A percentile compares a stretch with the other conserved stretches of the same genome.
Conservation (phyloP, 2,888 invertebrate genomes). For the Philereme transversata region DNA sequence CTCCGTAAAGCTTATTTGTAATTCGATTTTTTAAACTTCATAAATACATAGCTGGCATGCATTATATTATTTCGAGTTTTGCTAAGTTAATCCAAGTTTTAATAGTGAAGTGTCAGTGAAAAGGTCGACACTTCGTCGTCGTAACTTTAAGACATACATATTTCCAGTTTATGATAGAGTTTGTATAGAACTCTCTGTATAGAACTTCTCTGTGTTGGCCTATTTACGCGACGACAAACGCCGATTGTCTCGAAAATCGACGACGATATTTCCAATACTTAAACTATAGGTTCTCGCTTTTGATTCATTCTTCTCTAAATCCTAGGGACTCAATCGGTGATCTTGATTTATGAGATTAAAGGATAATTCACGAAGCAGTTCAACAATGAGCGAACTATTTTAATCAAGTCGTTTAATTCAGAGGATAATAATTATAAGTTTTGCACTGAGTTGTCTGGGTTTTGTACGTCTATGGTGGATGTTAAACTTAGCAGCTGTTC, state of each 20-base stretch:
- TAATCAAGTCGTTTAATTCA: not conserved
- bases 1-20: no score
- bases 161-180: not conserved
- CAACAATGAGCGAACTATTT: not conserved
- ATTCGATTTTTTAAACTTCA: no score
- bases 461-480: conserved; percentile 28
- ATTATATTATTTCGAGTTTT: no score
- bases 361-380: conserved; percentile 14
- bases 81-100: no score
- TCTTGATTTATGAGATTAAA: conserved; percentile 12
- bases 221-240: conserved; percentile 13
- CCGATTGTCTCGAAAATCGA: conserved; percentile 48
- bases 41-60: no score
- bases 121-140: no score
- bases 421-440: not conserved
- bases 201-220: conserved; percentile 8
- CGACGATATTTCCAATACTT: conserved; percentile 35
- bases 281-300: conserved; percentile 14
- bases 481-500: conserved; percentile 40
- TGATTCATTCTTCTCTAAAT: conserved; percentile 12
- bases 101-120: not conserved
- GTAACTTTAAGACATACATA: no score
- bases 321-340: conserved; percentile 9
- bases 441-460: conserved; percentile 5
- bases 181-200: conserved; percentile 1